phyloP scores from a whole-genome alignment of 2,888 invertebrate species.

The Parapristionchus giblindavisi region DNA sequence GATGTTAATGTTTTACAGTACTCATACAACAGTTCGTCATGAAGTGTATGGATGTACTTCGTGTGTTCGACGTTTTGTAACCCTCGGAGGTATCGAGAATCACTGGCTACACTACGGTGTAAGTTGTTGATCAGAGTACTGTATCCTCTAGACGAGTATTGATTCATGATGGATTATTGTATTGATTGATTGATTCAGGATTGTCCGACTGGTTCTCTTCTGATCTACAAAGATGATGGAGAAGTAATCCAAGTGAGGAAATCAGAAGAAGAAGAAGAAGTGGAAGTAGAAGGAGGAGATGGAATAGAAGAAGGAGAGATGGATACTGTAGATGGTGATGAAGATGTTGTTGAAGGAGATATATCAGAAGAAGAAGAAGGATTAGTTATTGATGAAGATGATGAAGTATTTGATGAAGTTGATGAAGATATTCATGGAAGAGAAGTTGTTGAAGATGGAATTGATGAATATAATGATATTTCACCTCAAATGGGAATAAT shows the following conservation, averaged over 20 bases:
- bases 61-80: constrained; percentile 27
- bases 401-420: not conserved
- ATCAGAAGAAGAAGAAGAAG: too few species aligned
- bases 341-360: not conserved
- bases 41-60: constrained; percentile 24
- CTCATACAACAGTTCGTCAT: constrained; percentile 1
- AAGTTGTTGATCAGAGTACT: too few species aligned
- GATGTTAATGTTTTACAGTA: not conserved
- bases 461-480: too few species aligned
- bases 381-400: too few species aligned
- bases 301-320: not conserved
- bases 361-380: constrained; percentile 8
- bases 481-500: too few species aligned
- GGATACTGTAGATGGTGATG: not conserved
- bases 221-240: too few species aligned
- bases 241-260: too few species aligned
- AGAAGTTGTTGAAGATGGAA: not conserved
- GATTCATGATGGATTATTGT: too few species aligned
- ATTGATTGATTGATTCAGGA: too few species aligned
- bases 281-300: not conserved
- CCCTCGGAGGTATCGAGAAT: constrained; percentile 35
- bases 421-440: constrained; percentile 15
- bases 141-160: too few species aligned
- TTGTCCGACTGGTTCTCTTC: too few species aligned
- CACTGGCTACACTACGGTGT: constrained; percentile 36